phyloP scores from a whole-genome alignment of 1,140 invertebrate species.

The Brachionus rubens region DNA sequence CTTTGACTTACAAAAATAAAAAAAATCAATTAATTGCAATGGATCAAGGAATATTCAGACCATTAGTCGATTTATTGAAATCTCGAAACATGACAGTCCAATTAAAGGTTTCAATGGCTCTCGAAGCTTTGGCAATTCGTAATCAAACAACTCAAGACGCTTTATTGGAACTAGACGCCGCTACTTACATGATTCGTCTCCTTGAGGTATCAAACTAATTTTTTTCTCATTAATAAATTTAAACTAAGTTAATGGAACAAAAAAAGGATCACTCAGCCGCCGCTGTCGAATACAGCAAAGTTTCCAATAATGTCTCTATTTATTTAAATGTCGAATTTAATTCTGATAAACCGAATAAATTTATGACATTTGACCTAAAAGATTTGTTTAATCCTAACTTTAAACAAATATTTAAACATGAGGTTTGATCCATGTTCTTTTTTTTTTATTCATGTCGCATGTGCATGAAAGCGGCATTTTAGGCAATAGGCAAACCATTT shows the following conservation, averaged over 20 bases:
- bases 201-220: slow-evolving; percentile 53
- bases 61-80: slow-evolving; percentile 56
- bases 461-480: neutral
- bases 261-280: slow-evolving; percentile 28
- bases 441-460: neutral
- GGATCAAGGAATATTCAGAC: slow-evolving; percentile 54
- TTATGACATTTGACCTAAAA: neutral
- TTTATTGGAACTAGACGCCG: slow-evolving; percentile 56
- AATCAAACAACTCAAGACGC: slow-evolving; percentile 55
- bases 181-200: slow-evolving; percentile 55
- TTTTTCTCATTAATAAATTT: neutral
- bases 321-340: slow-evolving; percentile 4
- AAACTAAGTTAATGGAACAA: neutral
- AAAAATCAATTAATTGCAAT: slow-evolving; percentile 55
- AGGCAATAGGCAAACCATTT: too few species aligned
- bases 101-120: slow-evolving; percentile 58
- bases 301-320: neutral
- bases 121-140: slow-evolving; percentile 56
- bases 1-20: slow-evolving; percentile 50
- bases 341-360: neutral
- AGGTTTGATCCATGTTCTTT: slow-evolving; percentile 22
- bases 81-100: slow-evolving; percentile 55
- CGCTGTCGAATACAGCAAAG: neutral
- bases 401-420: neutral
- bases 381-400: slow-evolving; percentile 16